These are phyloP conservation scores for Promerops cafer DNA, from an alignment of 2,113 vertebrate genomes.

Conservation along the genomic window DNA sequence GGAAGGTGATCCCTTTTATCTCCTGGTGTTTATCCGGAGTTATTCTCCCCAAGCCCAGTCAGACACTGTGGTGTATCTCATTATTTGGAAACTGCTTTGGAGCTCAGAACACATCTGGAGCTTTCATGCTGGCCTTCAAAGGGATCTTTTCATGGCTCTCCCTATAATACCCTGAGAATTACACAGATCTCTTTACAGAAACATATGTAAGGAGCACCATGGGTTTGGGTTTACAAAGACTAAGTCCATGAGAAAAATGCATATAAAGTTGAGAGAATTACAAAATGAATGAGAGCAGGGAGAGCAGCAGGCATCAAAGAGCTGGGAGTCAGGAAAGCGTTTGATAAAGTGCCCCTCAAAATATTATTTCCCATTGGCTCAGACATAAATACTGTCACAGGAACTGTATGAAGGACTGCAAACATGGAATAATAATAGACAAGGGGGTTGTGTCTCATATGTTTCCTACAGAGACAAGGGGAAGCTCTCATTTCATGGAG, in stretches of 20 bases:
- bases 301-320: slow-evolving; percentile 37
- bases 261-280: not conserved
- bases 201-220: not conserved
- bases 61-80: not conserved
- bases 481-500: not conserved
- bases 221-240: not conserved
- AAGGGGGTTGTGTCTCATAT: not conserved
- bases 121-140: slow-evolving; percentile 37
- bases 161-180: not conserved
- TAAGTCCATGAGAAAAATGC: not conserved
- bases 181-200: not conserved
- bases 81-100: not conserved
- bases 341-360: slow-evolving; percentile 28
- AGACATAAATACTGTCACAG: slow-evolving; percentile 16
- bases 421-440: not conserved
- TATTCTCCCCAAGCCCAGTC: not conserved
- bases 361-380: slow-evolving; percentile 12
- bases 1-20: slow-evolving; percentile 1
- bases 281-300: not conserved
- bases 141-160: not conserved
- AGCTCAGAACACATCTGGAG: not conserved
- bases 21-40: not conserved
- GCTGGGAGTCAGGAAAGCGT: not conserved
- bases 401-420: slow-evolving; percentile 2
- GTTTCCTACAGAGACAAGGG: not conserved